Percentiles rank a stretch among this genome's conserved stretches.
Evolutionary conservation across 2,888 invertebrate species (phyloP).

Genomic region (Eremobia ochroleuca): DNA sequence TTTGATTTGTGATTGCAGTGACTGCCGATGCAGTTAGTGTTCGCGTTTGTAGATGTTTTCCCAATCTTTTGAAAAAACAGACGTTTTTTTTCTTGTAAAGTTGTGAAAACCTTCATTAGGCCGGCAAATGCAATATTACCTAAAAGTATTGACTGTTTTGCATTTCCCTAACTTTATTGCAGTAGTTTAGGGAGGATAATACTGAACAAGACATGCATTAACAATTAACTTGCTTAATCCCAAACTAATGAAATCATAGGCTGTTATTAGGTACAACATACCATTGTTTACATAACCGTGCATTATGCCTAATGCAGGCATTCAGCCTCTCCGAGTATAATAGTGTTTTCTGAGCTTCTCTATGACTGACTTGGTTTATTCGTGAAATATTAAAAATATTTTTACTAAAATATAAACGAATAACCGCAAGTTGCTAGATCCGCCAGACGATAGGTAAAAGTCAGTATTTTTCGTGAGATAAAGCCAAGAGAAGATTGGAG

Average conservation of each 20-base stretch:
- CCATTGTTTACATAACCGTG: neutral
- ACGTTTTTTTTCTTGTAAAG: neutral
- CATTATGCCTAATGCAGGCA: neutral
- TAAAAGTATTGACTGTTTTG: neutral
- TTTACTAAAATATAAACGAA: neutral
- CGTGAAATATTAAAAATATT: neutral
- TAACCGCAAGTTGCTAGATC: neutral
- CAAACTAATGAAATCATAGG: slow-evolving; percentile 6
- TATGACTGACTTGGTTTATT: neutral
- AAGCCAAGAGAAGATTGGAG: neutral
- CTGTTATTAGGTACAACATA: neutral
- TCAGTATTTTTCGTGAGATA: neutral
- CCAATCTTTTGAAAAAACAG: slow-evolving; percentile 11
- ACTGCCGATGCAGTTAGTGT: slow-evolving; percentile 9
- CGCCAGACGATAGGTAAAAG: neutral
- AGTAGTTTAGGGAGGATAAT: neutral
- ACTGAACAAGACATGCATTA: neutral
- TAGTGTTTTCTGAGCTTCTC: neutral
- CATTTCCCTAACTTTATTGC: neutral
- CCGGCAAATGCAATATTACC: neutral
- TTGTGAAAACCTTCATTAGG: slow-evolving; percentile 15
- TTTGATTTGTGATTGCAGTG: slow-evolving; percentile 19
- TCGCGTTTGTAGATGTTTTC: slow-evolving; percentile 8
- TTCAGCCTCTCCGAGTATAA: neutral
- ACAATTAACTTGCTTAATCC: neutral